Evolutionary conservation across 2,113 vertebrate species (phyloP).

Genomic region (Callaeas wilsoni): DNA sequence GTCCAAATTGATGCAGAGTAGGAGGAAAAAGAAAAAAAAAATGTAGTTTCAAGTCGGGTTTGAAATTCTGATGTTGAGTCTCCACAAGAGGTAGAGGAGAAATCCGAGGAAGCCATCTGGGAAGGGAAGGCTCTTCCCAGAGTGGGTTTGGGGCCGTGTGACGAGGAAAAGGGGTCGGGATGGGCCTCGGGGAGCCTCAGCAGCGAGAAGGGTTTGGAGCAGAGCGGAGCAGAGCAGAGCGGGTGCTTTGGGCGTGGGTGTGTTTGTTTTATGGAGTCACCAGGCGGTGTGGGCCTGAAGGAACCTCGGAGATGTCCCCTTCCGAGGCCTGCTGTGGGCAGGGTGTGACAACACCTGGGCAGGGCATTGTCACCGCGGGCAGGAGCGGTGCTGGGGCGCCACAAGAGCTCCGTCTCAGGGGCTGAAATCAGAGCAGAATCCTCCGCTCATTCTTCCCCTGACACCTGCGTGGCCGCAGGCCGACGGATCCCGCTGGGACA

Average conservation of each 20-base stretch:
- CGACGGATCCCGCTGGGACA: no score
- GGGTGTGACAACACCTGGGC: no score
- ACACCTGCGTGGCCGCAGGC: no score
- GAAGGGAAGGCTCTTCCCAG: background rate
- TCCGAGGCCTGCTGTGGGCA: background rate
- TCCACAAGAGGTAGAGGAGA: rapidly evolving
- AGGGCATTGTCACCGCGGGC: rapidly evolving
- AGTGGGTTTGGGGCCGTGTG: background rate
- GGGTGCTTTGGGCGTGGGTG: rapidly evolving
- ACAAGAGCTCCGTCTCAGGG: rapidly evolving
- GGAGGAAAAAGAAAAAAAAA: background rate
- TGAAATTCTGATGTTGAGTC: background rate
- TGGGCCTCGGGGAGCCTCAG: background rate
- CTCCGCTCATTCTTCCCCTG: no score
- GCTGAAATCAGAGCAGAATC: no score
- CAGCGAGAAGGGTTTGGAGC: rapidly evolving
- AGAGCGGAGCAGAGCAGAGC: rapidly evolving
- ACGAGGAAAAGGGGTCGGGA: background rate
- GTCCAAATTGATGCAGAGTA: background rate
- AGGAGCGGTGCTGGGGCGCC: rapidly evolving
- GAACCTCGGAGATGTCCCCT: rapidly evolving
- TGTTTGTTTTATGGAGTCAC: rapidly evolving
- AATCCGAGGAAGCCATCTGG: background rate
- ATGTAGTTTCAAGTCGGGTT: rapidly evolving
- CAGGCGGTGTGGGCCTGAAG: background rate